A percentile compares a stretch with the other conserved stretches of the same genome.
Evolutionary conservation across 2,888 invertebrate genomes (phyloP).

Genomic region (Apotomis betuletana): DNA sequence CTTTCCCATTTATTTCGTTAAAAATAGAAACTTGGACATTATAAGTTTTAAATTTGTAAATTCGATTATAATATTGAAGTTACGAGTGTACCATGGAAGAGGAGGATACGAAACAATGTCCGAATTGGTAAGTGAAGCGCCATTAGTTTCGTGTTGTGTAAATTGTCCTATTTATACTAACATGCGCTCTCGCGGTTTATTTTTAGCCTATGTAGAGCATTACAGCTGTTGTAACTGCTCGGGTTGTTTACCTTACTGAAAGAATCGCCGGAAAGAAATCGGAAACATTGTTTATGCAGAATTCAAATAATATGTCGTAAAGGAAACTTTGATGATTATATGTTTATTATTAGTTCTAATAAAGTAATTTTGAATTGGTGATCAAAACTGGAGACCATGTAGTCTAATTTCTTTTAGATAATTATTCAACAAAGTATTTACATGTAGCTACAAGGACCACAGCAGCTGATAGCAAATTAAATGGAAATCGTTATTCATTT

Average conservation of each 20-base stretch:
- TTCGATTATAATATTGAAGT: constrained; percentile 32
- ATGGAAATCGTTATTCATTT: no score
- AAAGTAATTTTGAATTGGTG: no score
- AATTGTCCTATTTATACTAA: constrained; percentile 73
- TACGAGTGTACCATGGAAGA: constrained; percentile 62
- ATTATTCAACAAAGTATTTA: no score
- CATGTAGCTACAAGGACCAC: no score
- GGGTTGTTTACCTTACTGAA: constrained; percentile 68
- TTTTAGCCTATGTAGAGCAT: constrained; percentile 76
- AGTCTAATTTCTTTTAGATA: no score
- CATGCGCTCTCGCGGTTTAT: constrained; percentile 70
- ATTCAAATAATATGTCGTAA: background rate
- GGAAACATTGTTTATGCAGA: constrained; percentile 4
- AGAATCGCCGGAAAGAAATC: constrained; percentile 30
- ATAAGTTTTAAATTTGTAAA: constrained; percentile 28
- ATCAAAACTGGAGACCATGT: no score
- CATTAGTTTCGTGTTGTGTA: constrained; percentile 58
- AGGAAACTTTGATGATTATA: background rate
- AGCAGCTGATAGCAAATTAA: no score
- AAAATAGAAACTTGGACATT: constrained; percentile 10
- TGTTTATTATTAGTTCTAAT: background rate
- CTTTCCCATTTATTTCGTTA: constrained; percentile 9
- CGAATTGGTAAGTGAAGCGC: constrained; percentile 77
- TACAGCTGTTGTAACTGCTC: constrained; percentile 62
- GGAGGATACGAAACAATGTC: constrained; percentile 72